Evolutionary conservation across 1,140 invertebrate species (phyloP).

Genomic region (Notospermus geniculatus): DNA sequence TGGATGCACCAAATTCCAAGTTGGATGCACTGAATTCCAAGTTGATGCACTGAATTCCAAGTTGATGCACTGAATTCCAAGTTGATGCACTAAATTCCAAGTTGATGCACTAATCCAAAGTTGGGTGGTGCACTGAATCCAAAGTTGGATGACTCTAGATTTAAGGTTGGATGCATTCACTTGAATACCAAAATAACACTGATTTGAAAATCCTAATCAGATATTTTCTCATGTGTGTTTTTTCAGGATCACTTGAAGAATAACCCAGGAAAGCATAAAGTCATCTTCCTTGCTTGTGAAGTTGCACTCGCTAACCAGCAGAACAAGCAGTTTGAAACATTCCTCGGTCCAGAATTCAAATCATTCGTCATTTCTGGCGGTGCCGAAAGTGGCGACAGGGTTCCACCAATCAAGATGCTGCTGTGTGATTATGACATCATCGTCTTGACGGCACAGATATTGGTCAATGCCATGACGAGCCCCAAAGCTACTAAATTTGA

Average conservation of each 20-base stretch:
- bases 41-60: no score
- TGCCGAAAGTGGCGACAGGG: neutral
- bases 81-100: no score
- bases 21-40: no score
- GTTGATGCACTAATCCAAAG: no score
- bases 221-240: neutral
- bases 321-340: conserved; percentile 4
- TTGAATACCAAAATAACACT: no score
- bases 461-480: neutral
- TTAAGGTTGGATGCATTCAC: no score
- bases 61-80: no score
- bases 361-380: neutral
- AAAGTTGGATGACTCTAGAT: no score
- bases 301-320: neutral
- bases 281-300: neutral
- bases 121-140: no score
- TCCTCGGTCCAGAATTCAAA: conserved; percentile 6
- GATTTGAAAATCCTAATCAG: no score
- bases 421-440: neutral
- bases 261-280: neutral
- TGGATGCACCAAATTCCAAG: no score
- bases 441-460: neutral
- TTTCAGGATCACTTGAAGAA: conserved; percentile 8
- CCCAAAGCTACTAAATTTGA: neutral
- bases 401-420: neutral